Base-by-base conservation (phyloP, 37 sponge, comb jelly and placozoan species). In the Bolinopsis microptera region DNA sequence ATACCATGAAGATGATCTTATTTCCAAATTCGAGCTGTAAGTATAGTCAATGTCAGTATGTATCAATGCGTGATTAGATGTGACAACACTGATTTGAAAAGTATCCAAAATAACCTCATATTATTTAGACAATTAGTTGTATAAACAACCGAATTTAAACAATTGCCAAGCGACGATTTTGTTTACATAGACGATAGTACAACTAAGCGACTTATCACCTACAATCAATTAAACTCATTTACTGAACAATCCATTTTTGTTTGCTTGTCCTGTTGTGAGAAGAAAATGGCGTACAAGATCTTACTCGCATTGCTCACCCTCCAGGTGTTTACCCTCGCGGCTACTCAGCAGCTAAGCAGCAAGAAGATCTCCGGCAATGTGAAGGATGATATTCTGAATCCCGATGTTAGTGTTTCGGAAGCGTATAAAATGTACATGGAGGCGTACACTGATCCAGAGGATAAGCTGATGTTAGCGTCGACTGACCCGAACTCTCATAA, bases 341-440 rank as follows among this genome's bases (percentile, higher is more conserved):
- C 61, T 48, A 24, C 75, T 8, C 75, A 72, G 75, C 5, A 72
- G 25, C 31, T 72, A 2, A 72, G 31, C 75, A 30, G 31, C 25
- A 72, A 21, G 75, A 72, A 24, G 75, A 72, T 72, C 25, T 30
- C 27, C 25, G 18, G 3, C 31, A 72, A 72, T 5, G 31, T 72
- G 2, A 72, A 72, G 18, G 31, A 72, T 72, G 75, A 72, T 21
- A 72, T 72, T 30, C 31, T 72, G n/a, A 72, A 72, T 5, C 3
- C 75, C 18, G 75, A 72, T 21, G n/a, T n/a, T n/a, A 30, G 31
- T 24, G 13, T 30, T 28, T 8, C 75, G 13, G 75, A 72, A 5
- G 75, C 75, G n/a, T 72, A 23, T 72, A 72, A 72, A 3, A 72
- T 23, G 31, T 72, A 72, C 75, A 72, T 72, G 27, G 75, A 72